These are phyloP conservation scores for Peromyscus leucopus DNA, from an alignment of 2,113 vertebrate genomes.

Conservation along the genomic window DNA sequence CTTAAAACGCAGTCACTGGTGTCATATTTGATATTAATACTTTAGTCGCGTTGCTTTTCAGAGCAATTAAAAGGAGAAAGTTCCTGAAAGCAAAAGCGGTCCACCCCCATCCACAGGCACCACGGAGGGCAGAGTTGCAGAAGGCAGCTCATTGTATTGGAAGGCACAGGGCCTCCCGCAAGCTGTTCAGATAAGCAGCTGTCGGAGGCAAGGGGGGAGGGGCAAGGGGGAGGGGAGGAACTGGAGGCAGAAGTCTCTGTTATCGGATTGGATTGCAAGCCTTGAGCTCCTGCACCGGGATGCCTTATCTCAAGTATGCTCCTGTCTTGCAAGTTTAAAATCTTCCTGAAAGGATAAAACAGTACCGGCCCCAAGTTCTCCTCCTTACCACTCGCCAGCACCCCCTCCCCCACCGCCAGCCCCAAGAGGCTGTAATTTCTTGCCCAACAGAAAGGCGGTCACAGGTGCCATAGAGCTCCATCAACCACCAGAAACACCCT, in stretches of 20 bases:
- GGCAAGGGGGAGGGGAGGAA: constrained; percentile 4
- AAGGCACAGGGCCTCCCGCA: constrained; percentile 76
- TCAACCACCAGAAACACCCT: background rate
- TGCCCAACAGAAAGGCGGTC: background rate
- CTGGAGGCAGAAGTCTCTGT: constrained; percentile 83
- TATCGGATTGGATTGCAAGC: constrained; percentile 80
- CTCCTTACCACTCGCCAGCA: background rate
- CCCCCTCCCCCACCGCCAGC: background rate
- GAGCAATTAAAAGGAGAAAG: constrained; percentile 39
- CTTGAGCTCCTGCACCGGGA: constrained; percentile 13
- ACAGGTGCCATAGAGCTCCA: constrained; percentile 37
- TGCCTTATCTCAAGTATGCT: constrained; percentile 70
- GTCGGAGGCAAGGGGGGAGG: constrained; percentile 74
- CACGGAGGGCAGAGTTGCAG: constrained; percentile 82
- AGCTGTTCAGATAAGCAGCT: constrained; percentile 90
- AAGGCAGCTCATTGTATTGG: constrained; percentile 85
- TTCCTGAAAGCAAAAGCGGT: constrained; percentile 21
- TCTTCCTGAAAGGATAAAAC: constrained; percentile 38
- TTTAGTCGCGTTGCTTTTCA: constrained; percentile 15
- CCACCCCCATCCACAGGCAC: constrained; percentile 61
- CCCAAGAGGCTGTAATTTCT: background rate
- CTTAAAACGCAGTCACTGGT: constrained; percentile 41
- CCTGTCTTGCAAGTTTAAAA: constrained; percentile 56
- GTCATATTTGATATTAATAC: constrained; percentile 55
- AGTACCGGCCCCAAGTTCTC: constrained; percentile 16